Base-by-base conservation (phyloP, 2,113 vertebrate species). In the Hypanus sabinus region DNA sequence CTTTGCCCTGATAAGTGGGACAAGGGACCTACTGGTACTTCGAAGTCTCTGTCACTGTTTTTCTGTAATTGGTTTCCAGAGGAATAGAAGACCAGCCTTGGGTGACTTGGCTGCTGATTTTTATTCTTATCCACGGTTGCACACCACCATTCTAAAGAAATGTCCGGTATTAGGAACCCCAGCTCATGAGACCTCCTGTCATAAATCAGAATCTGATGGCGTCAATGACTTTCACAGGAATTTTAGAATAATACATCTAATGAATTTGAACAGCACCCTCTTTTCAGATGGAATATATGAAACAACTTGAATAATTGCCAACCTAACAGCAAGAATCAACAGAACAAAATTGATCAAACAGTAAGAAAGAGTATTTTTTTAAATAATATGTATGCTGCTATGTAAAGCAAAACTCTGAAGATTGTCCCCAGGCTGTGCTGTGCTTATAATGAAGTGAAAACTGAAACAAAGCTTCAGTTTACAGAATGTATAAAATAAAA, bases 51-150 rank as follows among this genome's bases (percentile, higher is more conserved):
- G 85, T 90, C 60, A 90, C 85, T 33, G 27, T 65, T 20, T 90
- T 62, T 33, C 60, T 90, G n/a, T 90, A 90, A 90, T 90, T 90
- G 85, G 85, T 68, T 90, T 90, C 85, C n/a, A 65, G 60, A 33
- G 60, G 60, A 65, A 62, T 36, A 33, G 16, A 62, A 68, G 30
- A 33, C 30, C 60, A 90, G 62, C 85, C 85, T 18, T n/a, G 30
- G 85, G 85, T 68, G 85, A 90, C 57, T 90, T 65, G 30, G 57
- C 85, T 90, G 85, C 60, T n/a, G 57, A 65, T 90, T 68, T 20
- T n/a, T 90, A 33, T 90, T 62, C 85, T 60, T n/a, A 33, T 68
- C 14, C 18, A n/a, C 62, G 20, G 30, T 90, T 33, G 85, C 57
- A 68, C 60, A 90, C 60, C 60, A 18, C 85, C 5, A 65, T 88